A percentile compares a stretch with the other conserved stretches of the same genome.
Evolutionary conservation across 2,888 invertebrate species (phyloP).

Genomic region (Ophion ventricosus): DNA sequence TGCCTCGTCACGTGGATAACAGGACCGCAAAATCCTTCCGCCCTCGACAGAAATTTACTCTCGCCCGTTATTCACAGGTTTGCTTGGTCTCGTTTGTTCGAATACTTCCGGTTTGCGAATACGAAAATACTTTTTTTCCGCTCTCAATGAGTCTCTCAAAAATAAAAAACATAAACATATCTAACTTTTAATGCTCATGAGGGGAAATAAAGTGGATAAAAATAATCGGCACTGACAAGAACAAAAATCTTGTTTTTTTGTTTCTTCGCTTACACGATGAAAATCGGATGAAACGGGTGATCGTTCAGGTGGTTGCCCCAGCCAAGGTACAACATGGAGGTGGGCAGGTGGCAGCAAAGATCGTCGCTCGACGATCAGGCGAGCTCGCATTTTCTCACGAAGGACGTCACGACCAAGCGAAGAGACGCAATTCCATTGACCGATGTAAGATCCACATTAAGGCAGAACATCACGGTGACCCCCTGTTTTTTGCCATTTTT

Average conservation of each 20-base stretch:
- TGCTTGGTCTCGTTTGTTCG: no score
- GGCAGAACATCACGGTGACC: no score
- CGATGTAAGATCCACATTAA: constrained; percentile 26
- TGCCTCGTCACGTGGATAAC: constrained; percentile 86
- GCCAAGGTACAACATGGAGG: constrained; percentile 65
- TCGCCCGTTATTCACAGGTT: constrained; percentile 86
- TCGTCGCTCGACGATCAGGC: constrained; percentile 47
- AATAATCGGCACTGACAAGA: no score
- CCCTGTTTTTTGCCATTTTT: no score
- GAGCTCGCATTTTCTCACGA: constrained; percentile 48
- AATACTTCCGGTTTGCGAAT: no score
- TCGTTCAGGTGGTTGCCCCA: constrained; percentile 74
- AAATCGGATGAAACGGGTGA: background rate
- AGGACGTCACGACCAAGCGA: constrained; percentile 63
- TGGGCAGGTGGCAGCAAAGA: constrained; percentile 56
- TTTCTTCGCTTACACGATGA: background rate
- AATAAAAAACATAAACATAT: no score
- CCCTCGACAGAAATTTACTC: constrained; percentile 86
- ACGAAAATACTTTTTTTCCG: no score
- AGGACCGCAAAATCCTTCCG: constrained; percentile 84
- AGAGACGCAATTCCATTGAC: constrained; percentile 31
- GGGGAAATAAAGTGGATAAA: background rate
- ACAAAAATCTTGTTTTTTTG: background rate
- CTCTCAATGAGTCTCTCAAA: no score
- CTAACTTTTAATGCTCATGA: constrained; percentile 33